Evolutionary conservation across 2,888 invertebrate species (phyloP).

Genomic region (Nycteola revayana): DNA sequence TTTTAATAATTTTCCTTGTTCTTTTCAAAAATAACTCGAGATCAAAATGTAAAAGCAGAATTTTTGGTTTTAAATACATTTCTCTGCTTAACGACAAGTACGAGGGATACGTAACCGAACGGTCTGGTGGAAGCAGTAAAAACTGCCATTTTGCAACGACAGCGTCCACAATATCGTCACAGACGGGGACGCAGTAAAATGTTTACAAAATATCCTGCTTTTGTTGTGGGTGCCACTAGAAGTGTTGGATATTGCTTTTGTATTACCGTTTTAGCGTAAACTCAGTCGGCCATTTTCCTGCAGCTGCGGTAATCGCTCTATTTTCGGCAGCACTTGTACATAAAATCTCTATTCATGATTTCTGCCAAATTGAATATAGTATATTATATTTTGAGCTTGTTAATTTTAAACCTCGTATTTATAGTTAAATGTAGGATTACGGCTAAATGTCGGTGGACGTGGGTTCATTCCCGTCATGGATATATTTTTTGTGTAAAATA

Average conservation of each 20-base stretch:
- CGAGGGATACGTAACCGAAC: conserved; percentile 47
- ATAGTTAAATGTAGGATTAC: too few relatives aligned
- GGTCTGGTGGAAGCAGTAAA: conserved; percentile 68
- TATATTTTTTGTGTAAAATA: too few relatives aligned
- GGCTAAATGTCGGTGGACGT: too few relatives aligned
- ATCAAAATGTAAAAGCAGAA: conserved; percentile 10
- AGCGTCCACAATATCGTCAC: conserved; percentile 74
- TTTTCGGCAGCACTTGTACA: conserved; percentile 26
- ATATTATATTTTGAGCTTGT: neutral
- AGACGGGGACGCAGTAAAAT: conserved; percentile 77
- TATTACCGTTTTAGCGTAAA: conserved; percentile 58
- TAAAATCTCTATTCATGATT: conserved; percentile 17
- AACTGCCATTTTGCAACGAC: conserved; percentile 70
- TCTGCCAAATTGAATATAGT: neutral
- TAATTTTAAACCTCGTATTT: too few relatives aligned
- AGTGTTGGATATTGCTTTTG: conserved; percentile 68
- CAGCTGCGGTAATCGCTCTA: conserved; percentile 38
- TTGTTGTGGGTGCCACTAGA: conserved; percentile 57
- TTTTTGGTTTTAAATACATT: conserved; percentile 25
- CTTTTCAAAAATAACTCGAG: conserved; percentile 1
- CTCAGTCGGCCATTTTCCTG: conserved; percentile 45
- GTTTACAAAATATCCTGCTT: conserved; percentile 76
- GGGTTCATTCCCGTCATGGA: too few relatives aligned
- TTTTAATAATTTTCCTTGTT: conserved; percentile 7
- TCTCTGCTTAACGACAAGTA: conserved; percentile 38